These are phyloP conservation scores for Scrobipalpa atriplicella DNA, from an alignment of 2,888 invertebrate species.

Conservation along the genomic window DNA sequence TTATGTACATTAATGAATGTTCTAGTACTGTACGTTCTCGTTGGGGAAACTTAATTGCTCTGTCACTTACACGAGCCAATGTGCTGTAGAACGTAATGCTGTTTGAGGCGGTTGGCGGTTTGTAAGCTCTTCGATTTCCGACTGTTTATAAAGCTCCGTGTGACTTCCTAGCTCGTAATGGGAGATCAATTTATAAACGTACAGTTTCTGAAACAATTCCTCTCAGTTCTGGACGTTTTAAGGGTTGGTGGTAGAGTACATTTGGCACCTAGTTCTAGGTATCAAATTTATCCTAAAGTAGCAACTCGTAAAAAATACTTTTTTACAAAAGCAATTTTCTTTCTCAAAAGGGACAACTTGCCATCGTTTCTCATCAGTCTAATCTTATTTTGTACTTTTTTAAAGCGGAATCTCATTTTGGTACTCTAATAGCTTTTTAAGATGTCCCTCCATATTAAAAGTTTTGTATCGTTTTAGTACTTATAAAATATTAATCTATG, in stretches of 20 bases:
- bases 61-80: conserved; percentile 59
- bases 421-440: neutral
- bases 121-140: neutral
- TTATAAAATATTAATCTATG: neutral
- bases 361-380: neutral
- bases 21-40: neutral
- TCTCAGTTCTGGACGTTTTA: too few relatives aligned
- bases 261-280: too few relatives aligned
- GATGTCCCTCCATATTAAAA: neutral
- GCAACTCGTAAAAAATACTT: neutral
- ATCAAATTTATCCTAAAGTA: too few relatives aligned
- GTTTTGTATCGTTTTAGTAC: neutral
- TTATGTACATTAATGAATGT: too few relatives aligned
- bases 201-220: too few relatives aligned
- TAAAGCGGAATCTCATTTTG: neutral
- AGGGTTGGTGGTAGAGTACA: too few relatives aligned
- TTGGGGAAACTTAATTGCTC: conserved; percentile 60
- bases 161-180: conserved; percentile 1
- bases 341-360: neutral
- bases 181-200: neutral
- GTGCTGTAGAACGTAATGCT: conserved; percentile 39
- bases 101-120: conserved; percentile 32
- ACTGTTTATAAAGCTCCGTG: neutral
- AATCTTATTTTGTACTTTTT: neutral
- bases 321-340: neutral